phyloP scores from a whole-genome alignment of 2,888 invertebrate species.

The Meghimatium bilineatum region DNA sequence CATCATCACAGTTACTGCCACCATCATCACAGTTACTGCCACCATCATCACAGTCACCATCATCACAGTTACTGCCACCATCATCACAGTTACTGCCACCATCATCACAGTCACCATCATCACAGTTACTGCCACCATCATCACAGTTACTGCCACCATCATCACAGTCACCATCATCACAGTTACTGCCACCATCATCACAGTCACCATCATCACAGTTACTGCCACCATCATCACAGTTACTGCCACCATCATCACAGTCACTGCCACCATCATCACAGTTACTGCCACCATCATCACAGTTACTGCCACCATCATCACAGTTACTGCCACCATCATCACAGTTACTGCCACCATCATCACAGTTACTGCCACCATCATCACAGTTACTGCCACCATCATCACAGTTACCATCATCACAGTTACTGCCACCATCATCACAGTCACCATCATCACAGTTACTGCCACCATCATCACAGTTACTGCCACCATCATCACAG shows the following conservation, averaged over 20 bases:
- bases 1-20: neutral
- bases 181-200: neutral
- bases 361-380: neutral
- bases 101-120: neutral
- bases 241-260: no score
- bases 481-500: neutral
- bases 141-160: neutral
- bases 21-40: neutral
- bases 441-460: neutral
- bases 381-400: neutral
- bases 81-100: neutral
- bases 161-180: neutral
- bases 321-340: neutral
- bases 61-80: neutral
- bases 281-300: no score
- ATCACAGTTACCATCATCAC: neutral
- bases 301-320: neutral
- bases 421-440: neutral
- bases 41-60: neutral
- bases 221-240: neutral
- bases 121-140: neutral
- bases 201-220: neutral
- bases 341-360: neutral
- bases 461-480: neutral
- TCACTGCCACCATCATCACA: no score